These are phyloP conservation scores for Euphonia xanthogaster DNA, from an alignment of 2,797 vertebrate species.

Conservation along the genomic window DNA sequence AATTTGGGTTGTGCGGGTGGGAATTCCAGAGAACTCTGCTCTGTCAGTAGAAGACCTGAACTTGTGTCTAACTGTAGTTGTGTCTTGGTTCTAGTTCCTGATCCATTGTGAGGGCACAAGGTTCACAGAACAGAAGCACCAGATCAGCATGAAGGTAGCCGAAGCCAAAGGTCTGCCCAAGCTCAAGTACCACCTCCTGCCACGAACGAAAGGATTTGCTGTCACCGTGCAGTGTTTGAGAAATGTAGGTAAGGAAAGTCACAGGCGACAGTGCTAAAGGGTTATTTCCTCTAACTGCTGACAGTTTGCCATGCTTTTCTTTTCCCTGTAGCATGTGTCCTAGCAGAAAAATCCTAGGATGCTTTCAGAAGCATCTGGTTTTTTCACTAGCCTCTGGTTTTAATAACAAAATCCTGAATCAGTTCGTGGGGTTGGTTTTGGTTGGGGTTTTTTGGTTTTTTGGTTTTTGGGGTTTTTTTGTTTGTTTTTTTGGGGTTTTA, in stretches of 20 bases:
- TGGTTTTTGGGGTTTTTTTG: background rate
- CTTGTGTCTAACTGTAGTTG: background rate
- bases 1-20: background rate
- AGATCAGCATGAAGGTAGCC: constrained; percentile 95
- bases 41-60: background rate
- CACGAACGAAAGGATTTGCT: constrained; percentile 94
- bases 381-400: background rate
- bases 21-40: background rate
- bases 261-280: background rate
- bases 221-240: constrained; percentile 92
- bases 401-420: background rate
- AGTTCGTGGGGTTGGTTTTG: background rate
- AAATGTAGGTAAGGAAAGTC: constrained; percentile 86
- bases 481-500: background rate
- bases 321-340: background rate
- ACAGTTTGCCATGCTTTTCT: background rate
- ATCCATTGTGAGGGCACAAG: constrained; percentile 96
- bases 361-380: background rate
- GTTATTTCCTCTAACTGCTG: background rate
- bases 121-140: constrained; percentile 92
- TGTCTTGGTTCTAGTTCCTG: constrained; percentile 83
- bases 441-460: background rate
- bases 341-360: background rate
- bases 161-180: constrained; percentile 92
- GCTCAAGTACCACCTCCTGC: constrained; percentile 94